Conservation (phyloP, 2,113 vertebrate genomes). For the Dendrocopos noguchii region DNA sequence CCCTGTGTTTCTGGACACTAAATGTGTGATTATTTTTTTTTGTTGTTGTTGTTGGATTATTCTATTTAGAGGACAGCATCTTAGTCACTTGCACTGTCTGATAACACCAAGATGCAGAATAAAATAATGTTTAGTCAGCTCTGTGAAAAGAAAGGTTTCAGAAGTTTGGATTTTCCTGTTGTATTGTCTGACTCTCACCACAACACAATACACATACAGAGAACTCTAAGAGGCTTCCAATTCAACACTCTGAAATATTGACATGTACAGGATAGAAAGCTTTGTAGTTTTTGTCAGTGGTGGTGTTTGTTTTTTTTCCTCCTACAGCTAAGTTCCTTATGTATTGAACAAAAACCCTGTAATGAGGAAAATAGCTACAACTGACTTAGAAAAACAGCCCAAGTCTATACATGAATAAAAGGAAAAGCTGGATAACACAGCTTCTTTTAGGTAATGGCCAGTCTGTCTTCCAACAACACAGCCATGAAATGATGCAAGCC, state of each 20-base stretch:
- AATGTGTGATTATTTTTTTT: not conserved
- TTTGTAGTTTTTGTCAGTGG: too few species aligned
- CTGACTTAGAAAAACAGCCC: not conserved
- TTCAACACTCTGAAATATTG: conserved; percentile 15
- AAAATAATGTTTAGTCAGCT: not conserved
- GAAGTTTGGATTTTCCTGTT: not conserved
- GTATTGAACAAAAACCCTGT: not conserved
- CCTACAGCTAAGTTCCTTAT: conserved; percentile 16
- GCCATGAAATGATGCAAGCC: conserved; percentile 73
- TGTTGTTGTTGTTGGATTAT: not conserved
- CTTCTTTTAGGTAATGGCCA: conserved; percentile 62
- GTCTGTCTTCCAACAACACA: conserved; percentile 63
- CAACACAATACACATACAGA: not conserved
- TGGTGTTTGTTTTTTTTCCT: too few species aligned
- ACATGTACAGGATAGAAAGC: too few species aligned
- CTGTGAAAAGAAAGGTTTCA: not conserved
- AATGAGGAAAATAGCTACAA: conserved; percentile 31
- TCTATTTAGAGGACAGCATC: not conserved
- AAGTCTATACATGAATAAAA: conserved; percentile 35
- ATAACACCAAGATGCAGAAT: not conserved
- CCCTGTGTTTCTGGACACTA: not conserved
- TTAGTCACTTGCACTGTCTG: not conserved
- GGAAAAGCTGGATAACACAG: conserved; percentile 39
- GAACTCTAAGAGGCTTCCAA: not conserved
- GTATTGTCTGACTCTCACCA: not conserved